Base-by-base conservation (phyloP, 2,113 vertebrate genomes). In the Heliornis fulica region DNA sequence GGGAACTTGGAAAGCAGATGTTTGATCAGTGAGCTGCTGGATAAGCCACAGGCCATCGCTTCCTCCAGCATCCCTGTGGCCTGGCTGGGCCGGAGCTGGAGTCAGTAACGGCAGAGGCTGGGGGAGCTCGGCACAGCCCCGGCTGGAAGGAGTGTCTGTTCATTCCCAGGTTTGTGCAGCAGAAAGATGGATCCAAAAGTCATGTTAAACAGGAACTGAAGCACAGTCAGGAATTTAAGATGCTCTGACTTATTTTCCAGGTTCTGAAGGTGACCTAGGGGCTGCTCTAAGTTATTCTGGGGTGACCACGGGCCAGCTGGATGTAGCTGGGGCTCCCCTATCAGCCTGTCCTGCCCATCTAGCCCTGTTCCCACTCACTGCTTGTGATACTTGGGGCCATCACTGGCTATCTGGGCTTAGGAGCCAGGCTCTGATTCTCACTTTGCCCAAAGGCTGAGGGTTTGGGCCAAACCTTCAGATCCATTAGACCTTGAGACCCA, bases 1-100 rank as follows among this genome's bases (percentile, higher is more conserved):
- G 85, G 87, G 90, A 93, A 89, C 84, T 85, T 69, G 60, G 86
- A 23, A 97, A 97, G 94, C 97, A 97, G 97, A 97, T 97, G 97
- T 93, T 96, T 89, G 79, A 26, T 3, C 1, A 4, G 59, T 32
- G 76, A 84, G n/a, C 92, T 54, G 61, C 46, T 64, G 93, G 74
- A 75, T 76, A 22, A 81, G 71, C 66, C 6, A 4, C 7, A 51
- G 48, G 46, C 23, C 28, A 3, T 32, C 1, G 1, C 40, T 87
- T 72, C 92, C 87, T 72, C 60, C 83, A 12, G 83, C n/a, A 65
- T 78, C 76, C 70, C 61, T 53, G 72, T 15, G 84, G 56, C 68
- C 83, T 93, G 92, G 66, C 74, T 40, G 36, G 19, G 64, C 32
- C 18, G 5, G 66, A 43, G 66, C 71, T 41, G 61, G 84, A 88